Base-by-base conservation (phyloP, 2,888 invertebrate genomes). In the Apomyelois bistriatella region DNA sequence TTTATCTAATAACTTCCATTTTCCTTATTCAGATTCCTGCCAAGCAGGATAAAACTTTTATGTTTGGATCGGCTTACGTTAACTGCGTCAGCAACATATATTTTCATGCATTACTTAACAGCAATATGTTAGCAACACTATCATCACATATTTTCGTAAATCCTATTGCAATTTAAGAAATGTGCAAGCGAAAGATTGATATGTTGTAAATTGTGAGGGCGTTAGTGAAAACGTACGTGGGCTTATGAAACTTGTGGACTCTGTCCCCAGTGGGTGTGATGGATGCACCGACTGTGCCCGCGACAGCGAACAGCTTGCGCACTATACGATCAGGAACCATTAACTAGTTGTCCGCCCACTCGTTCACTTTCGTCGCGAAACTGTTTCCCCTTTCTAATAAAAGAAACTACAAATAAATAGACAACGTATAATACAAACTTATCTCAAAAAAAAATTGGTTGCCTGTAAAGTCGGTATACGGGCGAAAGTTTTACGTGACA, bases 161-260 rank as follows among this genome's bases (percentile, higher is more conserved):
- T 3, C 2, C 22, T 5, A 22, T 22, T 22, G 22, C 22, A 22
- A 22, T 22, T 22, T 22, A 22, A 22, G 3, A 22, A 22, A 22
- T 3, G 22, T 22, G 22, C 22, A 22, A 22, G 5, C 30, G 4
- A 41, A 32, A 35, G 32, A 32, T 36, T 36, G 35, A 50, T 10
- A 35, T 16, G 16, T 50, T 41, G 35, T 17, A 28, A 49, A 46
- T 10, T 9, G 5, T 32, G 9, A 32, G 32, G 7, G 30, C 30
- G 8, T 12, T 15, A 46, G 74, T 71, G 75, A 76, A 78, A 78
- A 74, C 71, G 53, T 59, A 63, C 62, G 73, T 70, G 62, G 67
- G 68, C 49, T 60, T 43, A 37, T 52, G 28, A 55, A 47, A 52
- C 59, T 59, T 56, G 61, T 64, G 62, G 60, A 64, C 55, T 61